Evolutionary conservation across 2,113 vertebrate genomes (phyloP).

Genomic region (Zootoca vivipara): DNA sequence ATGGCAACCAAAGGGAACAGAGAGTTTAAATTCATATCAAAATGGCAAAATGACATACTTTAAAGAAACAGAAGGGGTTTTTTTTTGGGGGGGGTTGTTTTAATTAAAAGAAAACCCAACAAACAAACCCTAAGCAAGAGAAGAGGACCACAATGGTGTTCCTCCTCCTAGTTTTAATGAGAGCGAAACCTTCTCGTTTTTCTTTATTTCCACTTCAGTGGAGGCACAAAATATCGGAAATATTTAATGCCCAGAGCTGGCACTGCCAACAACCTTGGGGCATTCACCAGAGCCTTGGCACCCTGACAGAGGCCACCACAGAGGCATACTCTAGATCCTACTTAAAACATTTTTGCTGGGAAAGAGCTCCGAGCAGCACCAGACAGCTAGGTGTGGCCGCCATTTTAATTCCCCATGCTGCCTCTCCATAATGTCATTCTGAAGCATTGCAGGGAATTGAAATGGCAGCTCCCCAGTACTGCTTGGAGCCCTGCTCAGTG

Average conservation of each 20-base stretch:
- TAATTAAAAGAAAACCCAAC: neutral
- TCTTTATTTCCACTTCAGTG: neutral
- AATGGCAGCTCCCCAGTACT: neutral
- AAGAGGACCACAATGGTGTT: conserved; percentile 5
- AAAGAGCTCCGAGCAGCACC: neutral
- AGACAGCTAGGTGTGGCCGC: neutral
- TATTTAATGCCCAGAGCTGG: neutral
- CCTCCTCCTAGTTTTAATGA: neutral
- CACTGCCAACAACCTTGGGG: neutral
- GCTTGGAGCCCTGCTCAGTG: neutral
- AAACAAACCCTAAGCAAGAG: neutral
- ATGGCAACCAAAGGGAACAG: conserved; percentile 72
- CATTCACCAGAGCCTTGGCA: neutral
- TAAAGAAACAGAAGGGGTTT: conserved; percentile 67
- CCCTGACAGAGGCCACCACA: neutral
- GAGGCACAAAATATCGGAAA: conserved; percentile 19
- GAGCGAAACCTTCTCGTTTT: neutral
- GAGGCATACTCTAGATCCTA: neutral
- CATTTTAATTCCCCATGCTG: neutral
- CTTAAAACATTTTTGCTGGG: neutral
- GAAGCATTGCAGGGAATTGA: neutral
- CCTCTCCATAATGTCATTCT: too few species aligned
- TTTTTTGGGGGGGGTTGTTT: neutral
- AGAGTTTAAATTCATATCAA: conserved; percentile 77
- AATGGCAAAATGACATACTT: conserved; percentile 77